Evolutionary conservation across 1,140 invertebrate genomes (phyloP).

Genomic region (Prorops nasuta): DNA sequence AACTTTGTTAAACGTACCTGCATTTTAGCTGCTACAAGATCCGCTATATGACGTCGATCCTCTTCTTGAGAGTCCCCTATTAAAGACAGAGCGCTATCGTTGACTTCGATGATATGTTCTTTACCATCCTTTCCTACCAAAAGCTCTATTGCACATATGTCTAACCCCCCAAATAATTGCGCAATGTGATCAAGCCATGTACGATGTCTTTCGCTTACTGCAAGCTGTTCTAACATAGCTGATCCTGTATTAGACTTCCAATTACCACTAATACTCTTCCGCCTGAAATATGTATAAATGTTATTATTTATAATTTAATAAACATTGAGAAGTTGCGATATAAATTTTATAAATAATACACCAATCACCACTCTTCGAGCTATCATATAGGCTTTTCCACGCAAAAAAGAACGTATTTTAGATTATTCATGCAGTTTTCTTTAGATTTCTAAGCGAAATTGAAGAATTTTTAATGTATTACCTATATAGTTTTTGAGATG

Average conservation of each 20-base stretch:
- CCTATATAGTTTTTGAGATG: too few relatives aligned
- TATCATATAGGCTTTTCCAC: too few relatives aligned
- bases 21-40: slow-evolving; percentile 89
- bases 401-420: too few relatives aligned
- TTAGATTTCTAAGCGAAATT: too few relatives aligned
- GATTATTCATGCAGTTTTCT: too few relatives aligned
- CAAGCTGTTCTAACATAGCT: slow-evolving; percentile 95
- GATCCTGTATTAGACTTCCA: slow-evolving; percentile 99
- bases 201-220: slow-evolving; percentile 90
- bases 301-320: too few relatives aligned
- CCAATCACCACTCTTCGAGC: too few relatives aligned
- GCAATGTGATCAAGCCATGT: slow-evolving; percentile 89
- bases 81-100: slow-evolving; percentile 88
- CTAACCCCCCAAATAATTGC: slow-evolving; percentile 90
- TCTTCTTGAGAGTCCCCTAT: slow-evolving; percentile 97
- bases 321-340: too few relatives aligned
- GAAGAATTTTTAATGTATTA: too few relatives aligned
- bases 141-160: slow-evolving; percentile 90
- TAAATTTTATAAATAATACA: too few relatives aligned
- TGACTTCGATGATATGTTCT: slow-evolving; percentile 94
- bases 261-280: slow-evolving; percentile 92
- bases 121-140: slow-evolving; percentile 91
- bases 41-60: slow-evolving; percentile 89
- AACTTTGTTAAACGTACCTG: slow-evolving; percentile 71
- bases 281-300: slow-evolving; percentile 71